These are phyloP conservation scores for Globia sparganii DNA, from an alignment of 2,888 invertebrate genomes.

Conservation along the genomic window DNA sequence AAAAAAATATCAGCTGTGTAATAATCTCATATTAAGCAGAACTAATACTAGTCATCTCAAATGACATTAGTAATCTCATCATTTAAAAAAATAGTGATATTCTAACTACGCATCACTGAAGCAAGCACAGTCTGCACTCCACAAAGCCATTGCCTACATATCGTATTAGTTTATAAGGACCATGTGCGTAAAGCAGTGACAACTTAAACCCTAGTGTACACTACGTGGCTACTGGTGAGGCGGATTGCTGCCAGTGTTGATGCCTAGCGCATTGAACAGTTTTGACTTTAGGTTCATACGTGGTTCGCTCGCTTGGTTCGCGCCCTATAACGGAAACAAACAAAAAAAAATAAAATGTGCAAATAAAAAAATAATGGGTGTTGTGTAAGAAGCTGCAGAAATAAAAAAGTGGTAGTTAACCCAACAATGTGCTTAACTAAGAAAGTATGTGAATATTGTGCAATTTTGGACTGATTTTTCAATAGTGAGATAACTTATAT, in stretches of 20 bases:
- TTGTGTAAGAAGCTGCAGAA: slow-evolving; percentile 61
- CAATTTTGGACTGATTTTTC: not conserved
- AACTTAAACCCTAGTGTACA: slow-evolving; percentile 66
- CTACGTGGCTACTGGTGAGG: slow-evolving; percentile 86
- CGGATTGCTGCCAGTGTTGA: slow-evolving; percentile 91
- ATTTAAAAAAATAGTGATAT: not conserved
- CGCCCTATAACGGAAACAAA: slow-evolving; percentile 91
- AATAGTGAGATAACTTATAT: not conserved
- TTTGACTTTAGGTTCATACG: slow-evolving; percentile 95
- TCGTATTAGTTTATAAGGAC: slow-evolving; percentile 49
- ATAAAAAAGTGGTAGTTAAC: slow-evolving; percentile 38
- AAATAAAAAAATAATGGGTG: slow-evolving; percentile 74
- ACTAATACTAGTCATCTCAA: not conserved
- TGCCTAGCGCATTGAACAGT: slow-evolving; percentile 96
- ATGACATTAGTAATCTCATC: slow-evolving; percentile 24
- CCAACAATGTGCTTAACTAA: slow-evolving; percentile 16
- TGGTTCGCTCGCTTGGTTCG: slow-evolving; percentile 92
- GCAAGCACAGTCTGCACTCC: slow-evolving; percentile 28
- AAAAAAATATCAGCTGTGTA: not conserved
- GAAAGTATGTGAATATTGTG: slow-evolving; percentile 25
- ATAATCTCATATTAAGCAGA: slow-evolving; percentile 23
- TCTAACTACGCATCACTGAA: slow-evolving; percentile 20
- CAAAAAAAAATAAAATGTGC: slow-evolving; percentile 83
- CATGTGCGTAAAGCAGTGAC: slow-evolving; percentile 68
- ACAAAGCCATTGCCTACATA: slow-evolving; percentile 47